Evolutionary conservation across 2,113 vertebrate species (phyloP).

Genomic region (Glaucomys volans): DNA sequence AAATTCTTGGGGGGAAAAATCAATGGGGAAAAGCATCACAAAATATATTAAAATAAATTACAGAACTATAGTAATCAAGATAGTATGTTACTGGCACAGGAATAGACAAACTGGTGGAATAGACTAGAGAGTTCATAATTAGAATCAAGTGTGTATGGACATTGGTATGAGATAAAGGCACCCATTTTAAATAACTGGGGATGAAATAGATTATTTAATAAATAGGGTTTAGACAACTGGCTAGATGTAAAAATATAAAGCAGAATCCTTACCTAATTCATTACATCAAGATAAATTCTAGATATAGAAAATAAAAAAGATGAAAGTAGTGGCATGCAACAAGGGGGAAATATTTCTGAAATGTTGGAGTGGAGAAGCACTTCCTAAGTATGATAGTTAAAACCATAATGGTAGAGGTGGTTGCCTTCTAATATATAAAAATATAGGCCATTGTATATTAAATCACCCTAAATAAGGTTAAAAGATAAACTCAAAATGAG

Average conservation of each 20-base stretch:
- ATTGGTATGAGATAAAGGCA: neutral
- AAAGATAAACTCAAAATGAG: neutral
- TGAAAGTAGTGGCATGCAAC: neutral
- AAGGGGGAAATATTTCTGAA: constrained; percentile 10
- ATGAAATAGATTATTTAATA: neutral
- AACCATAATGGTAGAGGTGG: neutral
- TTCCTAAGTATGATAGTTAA: neutral
- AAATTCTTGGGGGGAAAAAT: constrained; percentile 1
- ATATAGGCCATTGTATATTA: neutral
- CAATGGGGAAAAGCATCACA: neutral
- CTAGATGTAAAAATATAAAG: neutral
- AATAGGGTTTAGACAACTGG: neutral
- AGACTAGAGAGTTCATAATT: neutral
- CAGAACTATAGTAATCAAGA: neutral
- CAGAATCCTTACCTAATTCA: neutral
- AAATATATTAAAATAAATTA: constrained; percentile 16
- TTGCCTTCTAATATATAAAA: neutral
- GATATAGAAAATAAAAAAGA: neutral
- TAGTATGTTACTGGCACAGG: neutral
- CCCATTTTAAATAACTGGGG: neutral
- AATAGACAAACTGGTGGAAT: neutral
- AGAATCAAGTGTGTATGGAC: neutral
- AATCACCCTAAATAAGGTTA: neutral
- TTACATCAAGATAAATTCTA: neutral
- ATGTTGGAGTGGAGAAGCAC: neutral